phyloP scores from a whole-genome alignment of 2,797 vertebrate genomes.

The Pipistrellus nathusii region DNA sequence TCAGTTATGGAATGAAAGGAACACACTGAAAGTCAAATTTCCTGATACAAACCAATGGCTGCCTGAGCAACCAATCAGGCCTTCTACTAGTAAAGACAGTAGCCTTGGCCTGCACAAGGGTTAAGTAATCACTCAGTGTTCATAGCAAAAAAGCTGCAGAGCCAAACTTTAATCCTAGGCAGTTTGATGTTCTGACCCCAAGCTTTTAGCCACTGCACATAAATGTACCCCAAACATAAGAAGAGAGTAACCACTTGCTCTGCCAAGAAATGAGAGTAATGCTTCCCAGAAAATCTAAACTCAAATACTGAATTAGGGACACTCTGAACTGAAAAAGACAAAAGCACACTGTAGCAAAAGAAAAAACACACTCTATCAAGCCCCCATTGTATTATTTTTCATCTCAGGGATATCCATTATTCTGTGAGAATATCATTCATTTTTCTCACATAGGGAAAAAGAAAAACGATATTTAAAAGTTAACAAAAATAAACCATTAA shows the following conservation, averaged over 20 bases:
- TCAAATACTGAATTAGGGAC: background rate
- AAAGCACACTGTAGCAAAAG: background rate
- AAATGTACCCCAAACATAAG: background rate
- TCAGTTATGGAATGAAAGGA: background rate
- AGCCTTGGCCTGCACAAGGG: background rate
- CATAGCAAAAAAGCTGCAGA: background rate
- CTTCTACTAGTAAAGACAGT: background rate
- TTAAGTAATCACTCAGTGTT: background rate
- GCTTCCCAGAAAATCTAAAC: background rate
- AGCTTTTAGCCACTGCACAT: background rate
- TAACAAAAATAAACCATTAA: background rate
- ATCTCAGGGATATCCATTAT: background rate
- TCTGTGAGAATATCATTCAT: background rate
- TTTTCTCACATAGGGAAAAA: background rate
- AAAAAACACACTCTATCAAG: background rate
- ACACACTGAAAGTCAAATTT: background rate
- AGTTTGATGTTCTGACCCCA: background rate
- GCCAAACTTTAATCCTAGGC: background rate
- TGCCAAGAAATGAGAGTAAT: background rate
- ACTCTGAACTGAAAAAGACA: background rate
- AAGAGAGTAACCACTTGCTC: background rate
- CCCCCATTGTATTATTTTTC: background rate
- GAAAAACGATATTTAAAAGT: background rate
- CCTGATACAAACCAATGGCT: background rate
- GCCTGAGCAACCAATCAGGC: background rate